A percentile compares a stretch with the other conserved stretches of the same genome.
phyloP scores from a whole-genome alignment of 1,140 invertebrate genomes.

The Drosophila athabasca region DNA sequence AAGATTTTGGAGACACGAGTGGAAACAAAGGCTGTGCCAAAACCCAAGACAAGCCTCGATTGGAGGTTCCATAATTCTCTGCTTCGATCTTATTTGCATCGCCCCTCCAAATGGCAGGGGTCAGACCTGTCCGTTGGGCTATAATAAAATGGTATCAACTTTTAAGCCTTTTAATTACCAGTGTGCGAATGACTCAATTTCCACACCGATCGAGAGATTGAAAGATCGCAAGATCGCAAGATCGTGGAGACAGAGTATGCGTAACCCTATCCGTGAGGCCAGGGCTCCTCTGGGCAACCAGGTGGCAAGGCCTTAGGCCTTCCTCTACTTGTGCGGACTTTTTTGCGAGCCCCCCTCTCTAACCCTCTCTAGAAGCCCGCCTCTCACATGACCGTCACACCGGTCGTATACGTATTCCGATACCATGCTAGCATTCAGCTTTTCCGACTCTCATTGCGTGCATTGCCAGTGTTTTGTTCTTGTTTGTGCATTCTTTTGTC shows the following conservation, averaged over 20 bases:
- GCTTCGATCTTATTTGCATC: slow-evolving; percentile 58
- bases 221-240: background rate
- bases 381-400: slow-evolving; percentile 45
- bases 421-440: slow-evolving; percentile 31
- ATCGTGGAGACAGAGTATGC: slow-evolving; percentile 18
- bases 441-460: slow-evolving; percentile 52
- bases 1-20: slow-evolving; percentile 41
- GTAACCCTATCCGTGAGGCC: slow-evolving; percentile 43
- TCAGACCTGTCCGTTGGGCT: slow-evolving; percentile 25
- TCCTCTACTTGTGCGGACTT: slow-evolving; percentile 39
- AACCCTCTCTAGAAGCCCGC: background rate
- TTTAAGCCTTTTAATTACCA: slow-evolving; percentile 5
- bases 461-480: slow-evolving; percentile 65
- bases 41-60: slow-evolving; percentile 4
- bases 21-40: slow-evolving; percentile 51
- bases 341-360: slow-evolving; percentile 10
- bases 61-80: slow-evolving; percentile 44
- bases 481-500: slow-evolving; percentile 72
- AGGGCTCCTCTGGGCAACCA: slow-evolving; percentile 35
- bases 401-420: slow-evolving; percentile 60
- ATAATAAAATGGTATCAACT: background rate
- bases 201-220: background rate
- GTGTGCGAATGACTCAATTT: slow-evolving; percentile 44
- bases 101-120: slow-evolving; percentile 64
- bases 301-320: slow-evolving; percentile 64